Evolutionary conservation across 1,140 invertebrate genomes (phyloP), one percentile per base, ranked within the genome.

Genomic region (Cataglyphis hispanica): DNA sequence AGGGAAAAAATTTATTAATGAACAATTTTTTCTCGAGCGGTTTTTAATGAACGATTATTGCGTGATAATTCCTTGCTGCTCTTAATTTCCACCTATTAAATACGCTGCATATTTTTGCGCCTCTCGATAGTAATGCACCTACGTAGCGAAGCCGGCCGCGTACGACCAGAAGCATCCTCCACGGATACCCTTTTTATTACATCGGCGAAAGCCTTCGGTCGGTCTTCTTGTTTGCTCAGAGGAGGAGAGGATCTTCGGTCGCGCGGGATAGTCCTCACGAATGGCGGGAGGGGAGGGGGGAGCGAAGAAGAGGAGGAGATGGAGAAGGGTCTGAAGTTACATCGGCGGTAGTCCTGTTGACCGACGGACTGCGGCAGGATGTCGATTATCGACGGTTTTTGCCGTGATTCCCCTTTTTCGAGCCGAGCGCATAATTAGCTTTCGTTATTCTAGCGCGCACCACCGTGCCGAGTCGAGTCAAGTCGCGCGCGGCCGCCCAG

Each of bases 401-500:
- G 90, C 90, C 74, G 25, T 50, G 83, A 87, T 88, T 86, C 87
- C 60, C 75, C 75, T 85, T 75, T 76, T 74, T 67, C 87, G 61
- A 88, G 27, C 70, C 63, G 83, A 89, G 87, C 89, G 91, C 91
- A 90, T 92, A 92, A 92, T 92, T 92, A 92, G 89, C 93, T 93
- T 93, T 93, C 92, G 89, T 93, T 93, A 93, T 93, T 93, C 89
- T 92, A 91, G 88, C 89, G 91, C 92, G 92, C 89, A 91, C 89
- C 88, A 89, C 86, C 78, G 78, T n/a, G 78, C 66, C 60, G 75
- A 34, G 19, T 13, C 1, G 60, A 63, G 31, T n/a, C 22, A n/a
- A 25, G 77, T 46, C 60, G 76, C 27, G 67, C 67, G 67, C 67
- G 60, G 50, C 70, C 70, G 70, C 75, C 37, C 67, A 31, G 84